Evolutionary conservation across 2,113 vertebrate species (phyloP), one percentile per base, ranked within the genome.

Genomic region (Silurus asotus): DNA sequence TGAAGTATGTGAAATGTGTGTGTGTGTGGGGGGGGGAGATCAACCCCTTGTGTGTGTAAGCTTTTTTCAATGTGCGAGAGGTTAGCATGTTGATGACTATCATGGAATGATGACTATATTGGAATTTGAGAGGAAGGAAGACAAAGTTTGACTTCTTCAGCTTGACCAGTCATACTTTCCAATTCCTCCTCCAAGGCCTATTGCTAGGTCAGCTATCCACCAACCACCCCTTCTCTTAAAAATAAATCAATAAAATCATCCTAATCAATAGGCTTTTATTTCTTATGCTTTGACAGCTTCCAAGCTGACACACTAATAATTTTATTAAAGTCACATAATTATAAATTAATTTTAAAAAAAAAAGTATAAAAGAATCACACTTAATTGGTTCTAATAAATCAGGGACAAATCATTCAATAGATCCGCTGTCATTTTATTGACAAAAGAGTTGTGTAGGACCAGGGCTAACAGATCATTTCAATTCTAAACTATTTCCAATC

Each of bases 91-190:
- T 1, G 45, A 37, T 37, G 37, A 37, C 37, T 72, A 2, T 62
- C 49, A 53, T 28, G 49, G 59, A 61, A 2, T 84, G 82, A 84
- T 82, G 85, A 89, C 82, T 25, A 62, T 48, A 1, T 72, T 86
- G 82, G 82, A 87, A 81, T 84, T 70, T 84, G 17, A 83, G 14
- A 83, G 58, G 56, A 45, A 25, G 62, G 62, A 82, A 64, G 45
- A n/a, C 5, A 13, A 23, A 25, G 45, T 23, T 9, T 87, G 85
- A 89, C 45, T 87, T 62, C 49, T 69, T 79, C 84, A 84, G 61
- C 6, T 76, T 6, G 25, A 53, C 45, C n/a, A 67, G 84, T 86
- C 88, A 87, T 37, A 62, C 20, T 87, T 87, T 89, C 88, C 88
- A 65, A 55, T 81, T 51, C n/a, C 48, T 23, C 49, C 28, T 81